Evolutionary conservation across 2,113 vertebrate genomes (phyloP).

Genomic region (Triplophysa siluroides): DNA sequence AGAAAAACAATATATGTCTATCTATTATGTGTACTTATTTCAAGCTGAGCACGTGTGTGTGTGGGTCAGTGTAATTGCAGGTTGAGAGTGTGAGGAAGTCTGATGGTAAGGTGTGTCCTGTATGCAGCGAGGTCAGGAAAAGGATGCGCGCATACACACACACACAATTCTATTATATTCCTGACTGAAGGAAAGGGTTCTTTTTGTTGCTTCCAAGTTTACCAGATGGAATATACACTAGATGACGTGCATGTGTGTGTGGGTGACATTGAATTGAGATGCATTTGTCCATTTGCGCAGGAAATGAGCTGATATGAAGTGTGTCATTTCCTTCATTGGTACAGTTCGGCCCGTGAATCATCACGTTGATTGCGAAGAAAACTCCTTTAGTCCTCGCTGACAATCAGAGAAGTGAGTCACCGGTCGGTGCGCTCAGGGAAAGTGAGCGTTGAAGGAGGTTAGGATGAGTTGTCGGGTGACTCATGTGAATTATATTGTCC

Average conservation of each 20-base stretch:
- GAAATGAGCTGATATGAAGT: constrained; percentile 34
- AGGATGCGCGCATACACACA: constrained; percentile 38
- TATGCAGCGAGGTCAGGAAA: constrained; percentile 40
- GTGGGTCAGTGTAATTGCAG: background rate
- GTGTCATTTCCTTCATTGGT: constrained; percentile 18
- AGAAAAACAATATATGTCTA: background rate
- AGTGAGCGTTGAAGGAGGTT: constrained; percentile 6
- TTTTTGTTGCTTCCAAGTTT: constrained; percentile 19
- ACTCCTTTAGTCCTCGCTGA: constrained; percentile 24
- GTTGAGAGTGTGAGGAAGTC: constrained; percentile 39
- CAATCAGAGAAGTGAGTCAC: constrained; percentile 31
- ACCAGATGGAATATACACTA: constrained; percentile 5
- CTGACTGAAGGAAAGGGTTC: constrained; percentile 28
- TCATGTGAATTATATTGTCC: constrained; percentile 5
- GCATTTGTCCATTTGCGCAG: constrained; percentile 41
- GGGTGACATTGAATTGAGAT: constrained; percentile 18
- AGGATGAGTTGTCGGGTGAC: constrained; percentile 18
- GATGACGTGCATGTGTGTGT: constrained; percentile 7
- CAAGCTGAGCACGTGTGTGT: background rate
- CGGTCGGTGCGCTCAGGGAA: background rate
- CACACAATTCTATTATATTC: constrained; percentile 7
- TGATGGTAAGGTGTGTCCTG: constrained; percentile 44
- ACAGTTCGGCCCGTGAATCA: constrained; percentile 13
- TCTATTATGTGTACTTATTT: background rate
- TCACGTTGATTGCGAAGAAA: background rate